These are phyloP conservation scores for Actinemys pallida DNA, from an alignment of 2,113 vertebrate genomes.

Conservation along the genomic window DNA sequence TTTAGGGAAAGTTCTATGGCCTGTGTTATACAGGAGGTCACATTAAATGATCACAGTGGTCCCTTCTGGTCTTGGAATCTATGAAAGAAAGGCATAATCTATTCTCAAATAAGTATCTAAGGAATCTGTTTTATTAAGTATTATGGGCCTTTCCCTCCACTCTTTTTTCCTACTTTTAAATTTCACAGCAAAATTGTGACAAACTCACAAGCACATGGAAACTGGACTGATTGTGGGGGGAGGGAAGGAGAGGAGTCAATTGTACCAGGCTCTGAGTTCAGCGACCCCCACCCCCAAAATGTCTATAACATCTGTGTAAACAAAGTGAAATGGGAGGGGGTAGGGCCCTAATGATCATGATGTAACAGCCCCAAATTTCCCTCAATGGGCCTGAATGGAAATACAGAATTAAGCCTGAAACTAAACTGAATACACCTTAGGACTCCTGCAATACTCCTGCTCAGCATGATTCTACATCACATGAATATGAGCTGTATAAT, in stretches of 20 bases:
- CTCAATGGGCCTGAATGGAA: background rate
- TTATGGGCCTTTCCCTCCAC: background rate
- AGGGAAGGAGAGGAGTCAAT: background rate
- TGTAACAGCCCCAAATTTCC: background rate
- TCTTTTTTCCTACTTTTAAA: background rate
- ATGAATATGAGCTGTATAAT: background rate
- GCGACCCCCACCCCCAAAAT: background rate
- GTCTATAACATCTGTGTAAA: background rate
- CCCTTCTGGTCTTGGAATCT: background rate
- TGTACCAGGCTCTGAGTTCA: background rate
- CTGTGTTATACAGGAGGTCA: background rate
- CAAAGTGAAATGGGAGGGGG: background rate
- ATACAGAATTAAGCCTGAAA: constrained; percentile 26
- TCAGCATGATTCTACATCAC: background rate
- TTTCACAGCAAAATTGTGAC: background rate
- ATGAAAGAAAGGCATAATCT: background rate
- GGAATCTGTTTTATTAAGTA: constrained; percentile 6
- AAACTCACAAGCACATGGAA: background rate
- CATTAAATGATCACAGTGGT: background rate
- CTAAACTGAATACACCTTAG: background rate
- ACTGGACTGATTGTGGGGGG: background rate
- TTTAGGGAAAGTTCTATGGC: background rate
- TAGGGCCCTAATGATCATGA: background rate
- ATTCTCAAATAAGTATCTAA: background rate
- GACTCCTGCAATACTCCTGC: background rate